phyloP scores from a whole-genome alignment of 2,797 vertebrate species.

The Lophotriccus pileatus region DNA sequence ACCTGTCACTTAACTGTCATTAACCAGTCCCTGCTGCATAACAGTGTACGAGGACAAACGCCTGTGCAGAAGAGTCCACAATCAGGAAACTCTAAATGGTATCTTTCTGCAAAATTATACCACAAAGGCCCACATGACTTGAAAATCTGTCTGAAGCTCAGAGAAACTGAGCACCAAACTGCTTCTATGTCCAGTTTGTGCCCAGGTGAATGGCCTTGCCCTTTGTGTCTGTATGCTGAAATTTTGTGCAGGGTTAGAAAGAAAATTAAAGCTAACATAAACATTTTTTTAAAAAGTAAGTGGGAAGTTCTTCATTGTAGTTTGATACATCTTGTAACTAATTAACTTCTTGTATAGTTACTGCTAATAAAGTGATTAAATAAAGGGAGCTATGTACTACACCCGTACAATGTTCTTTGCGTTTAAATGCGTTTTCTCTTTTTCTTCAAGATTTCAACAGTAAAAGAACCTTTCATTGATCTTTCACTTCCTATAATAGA shows the following conservation, averaged over 20 bases:
- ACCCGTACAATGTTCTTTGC: neutral
- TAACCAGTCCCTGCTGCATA: neutral
- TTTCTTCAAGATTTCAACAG: slow-evolving; percentile 87
- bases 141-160: neutral
- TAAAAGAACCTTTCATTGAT: slow-evolving; percentile 97
- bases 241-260: neutral
- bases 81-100: neutral
- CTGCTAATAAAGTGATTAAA: neutral
- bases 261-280: neutral
- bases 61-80: neutral
- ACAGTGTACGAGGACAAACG: neutral
- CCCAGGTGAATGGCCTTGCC: neutral
- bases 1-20: neutral
- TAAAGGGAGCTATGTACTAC: neutral
- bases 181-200: neutral
- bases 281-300: neutral
- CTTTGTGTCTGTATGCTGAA: neutral
- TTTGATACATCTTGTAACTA: neutral
- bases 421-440: slow-evolving; percentile 55
- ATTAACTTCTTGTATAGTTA: neutral
- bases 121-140: neutral
- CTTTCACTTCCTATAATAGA: slow-evolving; percentile 98
- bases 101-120: neutral
- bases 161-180: neutral
- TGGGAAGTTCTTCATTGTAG: slow-evolving; percentile 53